These are phyloP conservation scores for Manis javanica DNA, from an alignment of 2,797 vertebrate species.

Conservation along the genomic window DNA sequence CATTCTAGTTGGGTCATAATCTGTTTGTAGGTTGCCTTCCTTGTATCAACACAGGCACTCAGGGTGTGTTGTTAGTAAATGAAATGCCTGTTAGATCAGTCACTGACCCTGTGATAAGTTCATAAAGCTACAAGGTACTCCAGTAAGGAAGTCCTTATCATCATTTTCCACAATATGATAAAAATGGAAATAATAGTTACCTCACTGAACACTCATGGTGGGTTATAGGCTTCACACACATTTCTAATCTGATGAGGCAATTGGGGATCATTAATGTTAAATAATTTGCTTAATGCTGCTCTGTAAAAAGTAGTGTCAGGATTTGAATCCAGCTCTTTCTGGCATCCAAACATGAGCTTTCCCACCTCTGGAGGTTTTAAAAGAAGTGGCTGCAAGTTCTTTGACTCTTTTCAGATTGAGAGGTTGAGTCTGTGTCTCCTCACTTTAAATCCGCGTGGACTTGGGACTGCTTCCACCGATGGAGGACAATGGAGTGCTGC, in stretches of 20 bases:
- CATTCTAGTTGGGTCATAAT: neutral
- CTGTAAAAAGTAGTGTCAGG: neutral
- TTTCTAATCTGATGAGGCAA: constrained; percentile 5
- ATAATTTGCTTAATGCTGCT: neutral
- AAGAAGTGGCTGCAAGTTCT: neutral
- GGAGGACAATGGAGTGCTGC: neutral
- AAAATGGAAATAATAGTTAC: neutral
- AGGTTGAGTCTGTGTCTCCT: neutral
- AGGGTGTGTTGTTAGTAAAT: constrained; percentile 55
- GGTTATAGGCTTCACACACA: neutral
- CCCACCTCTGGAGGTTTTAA: neutral
- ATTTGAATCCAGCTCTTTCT: neutral
- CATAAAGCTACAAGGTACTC: neutral
- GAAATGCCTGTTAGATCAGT: constrained; percentile 16
- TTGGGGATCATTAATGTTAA: neutral
- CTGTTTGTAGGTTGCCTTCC: constrained; percentile 47
- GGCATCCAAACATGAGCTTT: neutral
- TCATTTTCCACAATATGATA: neutral
- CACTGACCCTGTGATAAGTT: neutral
- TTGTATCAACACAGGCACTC: constrained; percentile 2
- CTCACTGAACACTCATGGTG: neutral
- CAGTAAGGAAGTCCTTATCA: neutral
- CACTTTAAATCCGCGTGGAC: neutral
- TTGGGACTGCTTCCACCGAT: neutral
- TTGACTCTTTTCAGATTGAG: neutral